A percentile compares a stretch with the other conserved stretches of the same genome.
These are phyloP conservation scores for Paragorgia papillata DNA, from an alignment of 92 coral and sea anemone genomes.

Conservation along the genomic window DNA sequence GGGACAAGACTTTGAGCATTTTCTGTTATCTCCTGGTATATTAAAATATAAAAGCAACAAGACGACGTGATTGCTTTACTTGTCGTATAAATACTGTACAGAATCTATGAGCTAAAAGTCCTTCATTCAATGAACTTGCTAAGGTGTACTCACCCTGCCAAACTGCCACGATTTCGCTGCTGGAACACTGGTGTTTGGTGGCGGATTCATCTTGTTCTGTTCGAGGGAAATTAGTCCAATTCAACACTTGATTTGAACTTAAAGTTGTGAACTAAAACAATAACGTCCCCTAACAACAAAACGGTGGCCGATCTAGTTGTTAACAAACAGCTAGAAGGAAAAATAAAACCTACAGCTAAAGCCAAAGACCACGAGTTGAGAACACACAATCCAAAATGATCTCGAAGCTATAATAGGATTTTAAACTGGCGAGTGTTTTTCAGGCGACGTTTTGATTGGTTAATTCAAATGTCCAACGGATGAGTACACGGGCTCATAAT, in stretches of 20 bases:
- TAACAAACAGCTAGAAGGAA: too few species aligned
- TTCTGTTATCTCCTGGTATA: conserved; percentile 16
- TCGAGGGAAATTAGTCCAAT: conserved; percentile 4
- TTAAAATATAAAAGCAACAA: not conserved
- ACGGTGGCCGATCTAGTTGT: too few species aligned
- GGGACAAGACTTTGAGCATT: conserved; percentile 19
- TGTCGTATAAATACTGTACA: not conserved
- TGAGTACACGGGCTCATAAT: not conserved
- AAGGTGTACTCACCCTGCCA: conserved; percentile 37
- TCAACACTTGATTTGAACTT: not conserved
- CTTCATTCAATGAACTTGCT: too few species aligned
- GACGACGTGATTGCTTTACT: not conserved
- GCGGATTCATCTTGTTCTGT: conserved; percentile 18
- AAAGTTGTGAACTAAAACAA: not conserved
- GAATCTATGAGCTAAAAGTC: not conserved
- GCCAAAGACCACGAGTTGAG: not conserved
- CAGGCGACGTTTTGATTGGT: conserved; percentile 23
- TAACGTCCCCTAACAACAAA: not conserved
- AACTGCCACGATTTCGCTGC: conserved; percentile 11
- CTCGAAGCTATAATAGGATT: not conserved
- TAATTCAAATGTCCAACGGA: not conserved
- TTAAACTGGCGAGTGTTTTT: conserved; percentile 11
- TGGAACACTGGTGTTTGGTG: not conserved
- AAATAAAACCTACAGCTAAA: not conserved
- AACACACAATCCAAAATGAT: not conserved